Base-by-base conservation (phyloP, 2,888 invertebrate genomes). In the Watsonalla binaria region DNA sequence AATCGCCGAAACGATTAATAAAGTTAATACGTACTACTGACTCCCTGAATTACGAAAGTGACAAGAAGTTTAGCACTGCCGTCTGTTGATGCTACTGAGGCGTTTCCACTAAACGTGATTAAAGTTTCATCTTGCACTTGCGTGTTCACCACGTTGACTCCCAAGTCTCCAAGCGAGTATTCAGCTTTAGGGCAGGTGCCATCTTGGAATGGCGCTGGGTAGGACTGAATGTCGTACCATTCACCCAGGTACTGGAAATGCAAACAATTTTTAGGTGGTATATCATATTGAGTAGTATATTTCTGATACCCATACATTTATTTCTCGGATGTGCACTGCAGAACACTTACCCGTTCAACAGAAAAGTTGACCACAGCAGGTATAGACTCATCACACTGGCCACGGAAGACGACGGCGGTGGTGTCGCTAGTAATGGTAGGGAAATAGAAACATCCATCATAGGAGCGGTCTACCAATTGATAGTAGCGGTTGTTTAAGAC, bases 31-130 rank as follows among this genome's bases (percentile, higher is more conserved):
- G 11, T 11, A 39, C 33, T 5, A 9, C 13, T 49, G 11, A 51
- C 14, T 46, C 91, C 84, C 78, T 84, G 76, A 53, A 92, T 90
- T 8, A 82, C 82, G 69, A 94, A 94, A 37, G 92, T 92, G 80
- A 93, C 94, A 0, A 92, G 87, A 0, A 94, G 90, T n/a, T 93
- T 87, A 48, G 92, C 94, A 54, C 82, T 86, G 0, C 87, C 85
- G 70, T 94, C 93, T 0, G 92, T 90, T 24, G 90, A 57, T 5
- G 52, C 62, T 1, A 70, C 51, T 5, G 57, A 59, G 9, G 78
- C 82, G 0, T 62, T 14, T 4, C 81, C 82, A 5, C 61, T 61
- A 9, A 79, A 74, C 2, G 61, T 61, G 9, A 64, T 62, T 5
- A 80, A 55, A 0, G 59, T 61, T 42, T 76, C 65, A 55, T 68